Base-by-base conservation (phyloP, 1,140 invertebrate genomes). In the Calliopsis andreniformis region DNA sequence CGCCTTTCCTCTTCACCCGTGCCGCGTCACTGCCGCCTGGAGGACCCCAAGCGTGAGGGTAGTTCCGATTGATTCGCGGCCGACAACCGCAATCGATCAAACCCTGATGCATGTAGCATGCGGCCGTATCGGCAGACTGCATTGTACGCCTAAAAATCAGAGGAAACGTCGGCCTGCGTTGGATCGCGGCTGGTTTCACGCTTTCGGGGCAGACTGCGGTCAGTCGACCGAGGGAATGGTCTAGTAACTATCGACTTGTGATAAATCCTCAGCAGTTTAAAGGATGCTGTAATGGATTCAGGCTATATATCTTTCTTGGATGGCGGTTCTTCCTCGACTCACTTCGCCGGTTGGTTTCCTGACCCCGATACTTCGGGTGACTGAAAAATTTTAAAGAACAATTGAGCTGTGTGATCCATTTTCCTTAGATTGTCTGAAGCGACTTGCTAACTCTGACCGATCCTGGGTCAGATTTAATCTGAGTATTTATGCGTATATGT, bases 191-290 rank as follows among this genome's bases (percentile, higher is more conserved):
- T 23, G 32, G 32, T 23, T 28, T n/a, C 10, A 32, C 20, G 53
- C 6, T 58, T 32, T 53, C 25, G 6, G 14, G 20, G 25, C 20
- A 20, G 53, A 47, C 23, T 32, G 42, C 7, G 63, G 39, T 56
- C 67, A 56, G 32, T 55, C 58, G 64, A 43, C n/a, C 30, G 62
- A 63, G 56, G 30, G 28, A 35, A 39, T 76, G 56, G 42, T 76
- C 72, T 55, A 62, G 47, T 62, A 45, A 61, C 61, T 80, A 76
- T 82, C 71, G 64, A 20, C 1, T 49, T 45, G 43, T 35, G 72
- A 82, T 82, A 82, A 82, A 82, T 82, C 68, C 59, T 61, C 35
- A 25, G 61, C 59, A 80, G 63, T 80, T 81, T 81, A 76, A 80
- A 81, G 64, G 78, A 81, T 80, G 23, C 71, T 51, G 79, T 76